phyloP scores from a whole-genome alignment of 2,888 invertebrate genomes.

The Caenorhabditis afra region DNA sequence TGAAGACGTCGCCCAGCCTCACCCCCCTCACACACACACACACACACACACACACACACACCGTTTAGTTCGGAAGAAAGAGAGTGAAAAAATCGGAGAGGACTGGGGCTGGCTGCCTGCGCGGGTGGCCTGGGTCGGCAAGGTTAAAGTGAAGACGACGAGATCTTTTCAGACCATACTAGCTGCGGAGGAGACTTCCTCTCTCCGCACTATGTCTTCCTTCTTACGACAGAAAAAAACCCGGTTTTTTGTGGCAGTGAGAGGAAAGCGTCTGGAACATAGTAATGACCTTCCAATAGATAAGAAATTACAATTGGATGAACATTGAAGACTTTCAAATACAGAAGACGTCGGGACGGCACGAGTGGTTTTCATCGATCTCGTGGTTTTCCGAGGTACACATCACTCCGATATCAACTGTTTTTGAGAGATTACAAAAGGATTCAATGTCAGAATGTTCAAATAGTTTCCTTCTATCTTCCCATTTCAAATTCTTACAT shows the following conservation, averaged over 20 bases:
- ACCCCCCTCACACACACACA: constrained; percentile 9
- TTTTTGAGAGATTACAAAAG: constrained; percentile 27
- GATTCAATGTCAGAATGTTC: constrained; percentile 10
- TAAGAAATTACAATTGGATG: constrained; percentile 61
- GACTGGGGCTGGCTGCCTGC: constrained; percentile 21
- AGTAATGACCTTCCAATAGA: constrained; percentile 64
- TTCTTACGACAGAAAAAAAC: constrained; percentile 49
- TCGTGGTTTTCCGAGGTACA: constrained; percentile 46
- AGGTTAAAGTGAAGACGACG: constrained; percentile 57
- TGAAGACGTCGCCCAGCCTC: constrained; percentile 32
- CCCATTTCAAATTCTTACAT: neutral
- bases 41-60: constrained; percentile 27
- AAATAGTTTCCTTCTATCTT: constrained; percentile 7
- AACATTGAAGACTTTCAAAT: constrained; percentile 45
- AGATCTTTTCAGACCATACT: constrained; percentile 59
- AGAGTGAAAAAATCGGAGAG: constrained; percentile 52
- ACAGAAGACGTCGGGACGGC: constrained; percentile 19
- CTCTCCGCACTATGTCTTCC: constrained; percentile 48
- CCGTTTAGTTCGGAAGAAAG: constrained; percentile 58
- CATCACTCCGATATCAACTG: constrained; percentile 29
- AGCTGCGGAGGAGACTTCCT: constrained; percentile 55
- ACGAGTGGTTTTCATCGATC: constrained; percentile 49
- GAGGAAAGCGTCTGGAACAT: constrained; percentile 60
- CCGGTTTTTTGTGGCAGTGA: constrained; percentile 56
- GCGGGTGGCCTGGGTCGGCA: constrained; percentile 55